Evolutionary conservation across 1,140 invertebrate species (phyloP).

Genomic region (Carcinoscorpius rotundicauda): DNA sequence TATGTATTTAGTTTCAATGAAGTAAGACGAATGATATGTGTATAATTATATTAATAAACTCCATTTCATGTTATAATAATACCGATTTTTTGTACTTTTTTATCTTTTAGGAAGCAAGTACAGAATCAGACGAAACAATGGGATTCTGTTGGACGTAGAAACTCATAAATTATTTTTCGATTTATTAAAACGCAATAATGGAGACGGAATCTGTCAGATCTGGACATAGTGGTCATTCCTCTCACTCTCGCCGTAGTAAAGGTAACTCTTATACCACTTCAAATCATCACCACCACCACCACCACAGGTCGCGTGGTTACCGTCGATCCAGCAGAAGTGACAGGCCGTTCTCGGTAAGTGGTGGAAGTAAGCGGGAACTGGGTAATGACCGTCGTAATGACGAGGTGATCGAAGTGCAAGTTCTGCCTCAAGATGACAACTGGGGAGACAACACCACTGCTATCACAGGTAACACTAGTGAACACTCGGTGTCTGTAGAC

Average conservation of each 20-base stretch:
- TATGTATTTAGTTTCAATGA: too few relatives aligned
- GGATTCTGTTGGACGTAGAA: too few relatives aligned
- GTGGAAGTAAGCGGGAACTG: constrained; percentile 28
- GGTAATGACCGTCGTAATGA: constrained; percentile 22
- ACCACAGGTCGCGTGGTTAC: constrained; percentile 11
- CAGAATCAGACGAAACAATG: too few relatives aligned
- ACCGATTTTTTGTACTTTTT: too few relatives aligned
- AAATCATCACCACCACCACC: constrained; percentile 16
- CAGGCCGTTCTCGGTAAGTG: constrained; percentile 25
- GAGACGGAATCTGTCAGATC: constrained; percentile 24
- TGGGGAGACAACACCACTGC: constrained; percentile 97
- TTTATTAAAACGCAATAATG: constrained; percentile 10
- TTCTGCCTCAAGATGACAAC: constrained; percentile 84
- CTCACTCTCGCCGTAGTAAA: constrained; percentile 17
- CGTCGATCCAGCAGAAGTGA: constrained; percentile 25
- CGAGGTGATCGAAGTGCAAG: constrained; percentile 82
- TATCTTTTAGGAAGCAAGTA: too few relatives aligned
- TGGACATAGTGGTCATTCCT: constrained; percentile 22
- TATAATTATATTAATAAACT: too few relatives aligned
- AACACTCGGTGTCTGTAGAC: constrained; percentile 84
- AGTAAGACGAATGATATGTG: too few relatives aligned
- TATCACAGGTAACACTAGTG: constrained; percentile 90
- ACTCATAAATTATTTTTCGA: too few relatives aligned
- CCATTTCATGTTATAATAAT: too few relatives aligned
- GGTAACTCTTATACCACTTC: constrained; percentile 14